These are phyloP conservation scores for Rhynchomys soricoides DNA, from an alignment of 2,113 vertebrate genomes.

Conservation along the genomic window DNA sequence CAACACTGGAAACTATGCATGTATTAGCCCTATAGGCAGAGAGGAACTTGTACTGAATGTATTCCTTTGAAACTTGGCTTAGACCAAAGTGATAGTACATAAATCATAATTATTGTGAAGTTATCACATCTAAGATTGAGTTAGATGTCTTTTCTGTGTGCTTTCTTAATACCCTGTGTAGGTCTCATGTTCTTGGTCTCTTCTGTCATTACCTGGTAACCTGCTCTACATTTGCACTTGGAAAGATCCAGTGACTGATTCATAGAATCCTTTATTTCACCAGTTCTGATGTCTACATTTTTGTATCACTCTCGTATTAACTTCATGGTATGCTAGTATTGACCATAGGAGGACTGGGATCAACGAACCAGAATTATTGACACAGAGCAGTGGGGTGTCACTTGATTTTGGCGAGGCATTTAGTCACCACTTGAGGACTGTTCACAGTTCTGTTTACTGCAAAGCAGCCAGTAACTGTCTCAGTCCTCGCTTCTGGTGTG, in stretches of 20 bases:
- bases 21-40: not conserved
- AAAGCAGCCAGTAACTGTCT: not conserved
- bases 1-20: not conserved
- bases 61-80: not conserved
- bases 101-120: not conserved
- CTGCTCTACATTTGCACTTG: not conserved
- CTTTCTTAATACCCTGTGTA: no score
- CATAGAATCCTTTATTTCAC: not conserved
- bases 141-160: not conserved
- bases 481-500: not conserved
- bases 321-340: not conserved
- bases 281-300: not conserved
- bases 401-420: not conserved
- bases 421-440: not conserved
- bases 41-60: not conserved
- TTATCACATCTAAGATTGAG: not conserved
- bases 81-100: not conserved
- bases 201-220: not conserved
- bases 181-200: not conserved
- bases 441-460: not conserved
- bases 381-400: not conserved
- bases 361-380: not conserved
- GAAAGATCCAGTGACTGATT: not conserved
- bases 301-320: not conserved
- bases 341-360: not conserved